Evolutionary conservation across 2,888 invertebrate genomes (phyloP), one percentile per base, ranked within the genome.

Genomic region (Agrenia bidenticulata): DNA sequence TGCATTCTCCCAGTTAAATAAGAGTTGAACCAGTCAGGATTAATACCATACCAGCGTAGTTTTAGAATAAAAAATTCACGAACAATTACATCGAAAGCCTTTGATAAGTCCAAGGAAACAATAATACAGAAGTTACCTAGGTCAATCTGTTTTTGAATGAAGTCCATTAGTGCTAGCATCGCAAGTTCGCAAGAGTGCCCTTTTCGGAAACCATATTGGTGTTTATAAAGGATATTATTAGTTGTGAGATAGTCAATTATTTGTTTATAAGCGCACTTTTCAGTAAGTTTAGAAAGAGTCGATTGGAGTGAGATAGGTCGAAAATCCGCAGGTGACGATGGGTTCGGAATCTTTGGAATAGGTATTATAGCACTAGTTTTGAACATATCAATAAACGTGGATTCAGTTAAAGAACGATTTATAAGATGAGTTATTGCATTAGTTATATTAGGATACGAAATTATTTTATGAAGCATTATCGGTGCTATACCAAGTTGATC

Each of bases 131-230:
- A 32, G 13, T 64, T 62, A 2, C 45, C 60, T 7, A 57, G 13
- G 41, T 64, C 49, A n/a, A 67, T 37, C 15, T 55, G 9, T 21
- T 54, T 50, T 21, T 64, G 67, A 4, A 70, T 19, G 11, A 19
- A 41, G 13, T 70, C 70, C 41, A 61, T 61, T 5, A 66, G 7
- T 2, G 61, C 53, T n/a, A 64, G 26, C n/a, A 64, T 39, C 2
- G 67, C 67, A 24, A 53, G 59, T 21, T 57, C 55, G 15, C 64
- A 64, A 4, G 41, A 57, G n/a, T 53, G 39, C 13, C 27, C 19
- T 11, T n/a, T 32, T 23, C 68, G 2, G 39, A 68, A 68, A 7
- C 65, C 68, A 53, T 64, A 66, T 64, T 66, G 66, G 4, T 41
- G 2, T 15, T 53, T 32, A n/a, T 37, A 37, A 17, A 67, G 17